Base-by-base conservation (phyloP, 2,113 vertebrate genomes). In the Microtus richardsoni region DNA sequence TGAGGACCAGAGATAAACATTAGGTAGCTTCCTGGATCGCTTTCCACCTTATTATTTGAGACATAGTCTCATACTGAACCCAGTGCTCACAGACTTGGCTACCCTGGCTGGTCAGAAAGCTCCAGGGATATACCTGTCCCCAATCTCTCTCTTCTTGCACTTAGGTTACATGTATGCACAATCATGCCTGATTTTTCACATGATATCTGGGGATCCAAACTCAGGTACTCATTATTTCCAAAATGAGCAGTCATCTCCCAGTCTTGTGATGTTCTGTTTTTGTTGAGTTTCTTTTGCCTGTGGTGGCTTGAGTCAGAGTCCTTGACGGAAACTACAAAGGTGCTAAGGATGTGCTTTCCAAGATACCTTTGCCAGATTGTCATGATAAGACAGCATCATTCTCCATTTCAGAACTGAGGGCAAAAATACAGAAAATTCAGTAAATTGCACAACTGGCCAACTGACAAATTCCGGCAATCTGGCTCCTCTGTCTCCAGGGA, bases 261-360 rank as follows among this genome's bases (percentile, higher is more conserved):
- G 44, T 26, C 64, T 6, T 36, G 5, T 70, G 33, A 49, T 70
- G 60, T 14, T n/a, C 24, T 88, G 44, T 85, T 92, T 87, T 91
- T 66, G 41, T 14, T 78, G 82, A 62, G 39, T 52, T 94, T 54
- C 28, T 91, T 94, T 94, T 64, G 70, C 75, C 41, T 91, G 30
- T 94, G 10, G 62, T 74, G 54, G 17, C 64, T 89, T 88, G 62
- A 78, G 80, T 36, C 30, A 82, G 7, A 33, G 41, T 44, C 39
- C 33, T 82, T 75, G 68, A 85, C 74, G 68, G 47, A 78, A 91
- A 88, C 58, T 52, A 62, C 12, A 12, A 39, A 39, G 5, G 44
- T 66, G 3, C 19, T 86, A 41, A 41, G 21, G 66, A 19, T 73
- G 39, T 28, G 54, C 24, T 88, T 95, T 54, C 17, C 52, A 92